Conservation (phyloP, 2,888 invertebrate species). For the Pterostichus madidus region DNA sequence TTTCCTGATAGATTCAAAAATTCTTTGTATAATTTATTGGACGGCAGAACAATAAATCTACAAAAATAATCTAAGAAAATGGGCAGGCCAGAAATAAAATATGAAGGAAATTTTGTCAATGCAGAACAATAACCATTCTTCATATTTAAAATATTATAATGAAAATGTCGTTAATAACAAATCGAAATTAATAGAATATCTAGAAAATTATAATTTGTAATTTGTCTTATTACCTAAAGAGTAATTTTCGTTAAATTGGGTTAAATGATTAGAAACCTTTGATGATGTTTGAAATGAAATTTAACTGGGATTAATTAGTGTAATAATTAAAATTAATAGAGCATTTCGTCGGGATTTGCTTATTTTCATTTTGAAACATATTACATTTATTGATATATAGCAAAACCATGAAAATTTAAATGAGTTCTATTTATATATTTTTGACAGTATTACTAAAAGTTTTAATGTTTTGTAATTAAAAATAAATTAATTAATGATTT, state of each 20-base stretch:
- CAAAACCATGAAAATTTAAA: too few species aligned
- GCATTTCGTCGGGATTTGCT: background rate
- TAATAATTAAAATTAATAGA: constrained; percentile 36
- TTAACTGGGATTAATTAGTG: constrained; percentile 7
- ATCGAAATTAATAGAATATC: constrained; percentile 1
- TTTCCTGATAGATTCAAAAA: background rate
- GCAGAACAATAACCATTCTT: too few species aligned
- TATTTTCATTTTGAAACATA: constrained; percentile 1
- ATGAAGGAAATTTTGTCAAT: background rate
- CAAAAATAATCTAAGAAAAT: background rate
- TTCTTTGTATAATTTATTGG: background rate
- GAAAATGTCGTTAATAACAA: background rate
- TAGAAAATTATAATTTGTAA: background rate
- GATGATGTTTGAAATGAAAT: constrained; percentile 2
- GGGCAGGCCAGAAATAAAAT: background rate
- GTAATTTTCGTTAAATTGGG: background rate
- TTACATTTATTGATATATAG: background rate
- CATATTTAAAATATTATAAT: too few species aligned
- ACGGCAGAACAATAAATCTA: background rate
- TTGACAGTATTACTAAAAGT: too few species aligned
- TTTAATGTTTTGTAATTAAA: too few species aligned
- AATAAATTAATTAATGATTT: too few species aligned
- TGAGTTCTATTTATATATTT: background rate
- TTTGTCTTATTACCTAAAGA: background rate
- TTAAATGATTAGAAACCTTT: constrained; percentile 16